These are phyloP conservation scores for Ophion costatus DNA, from an alignment of 2,888 invertebrate genomes.

Conservation along the genomic window DNA sequence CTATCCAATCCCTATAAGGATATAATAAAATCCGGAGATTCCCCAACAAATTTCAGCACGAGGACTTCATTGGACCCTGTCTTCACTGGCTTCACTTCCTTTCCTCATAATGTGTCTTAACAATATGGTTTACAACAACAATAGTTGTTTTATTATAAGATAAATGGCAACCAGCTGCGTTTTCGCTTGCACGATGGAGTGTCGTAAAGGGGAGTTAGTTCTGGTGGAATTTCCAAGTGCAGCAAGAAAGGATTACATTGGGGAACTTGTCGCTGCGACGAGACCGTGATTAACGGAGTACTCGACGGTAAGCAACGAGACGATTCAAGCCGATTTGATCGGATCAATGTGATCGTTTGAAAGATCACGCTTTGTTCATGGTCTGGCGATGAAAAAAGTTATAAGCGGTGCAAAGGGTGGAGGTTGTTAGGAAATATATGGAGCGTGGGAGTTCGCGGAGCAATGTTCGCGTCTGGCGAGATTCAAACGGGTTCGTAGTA, in stretches of 20 bases:
- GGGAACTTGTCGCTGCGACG: not conserved
- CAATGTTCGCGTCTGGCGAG: constrained; percentile 35
- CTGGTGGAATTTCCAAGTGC: not conserved
- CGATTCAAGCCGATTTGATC: not conserved
- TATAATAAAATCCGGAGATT: too few relatives aligned
- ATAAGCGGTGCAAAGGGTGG: not conserved
- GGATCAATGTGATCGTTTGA: not conserved
- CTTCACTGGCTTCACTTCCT: too few relatives aligned
- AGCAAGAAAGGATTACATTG: not conserved
- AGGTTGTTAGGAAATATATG: not conserved
- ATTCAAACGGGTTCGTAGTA: constrained; percentile 74
- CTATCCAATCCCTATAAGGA: too few relatives aligned
- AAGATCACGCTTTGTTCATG: not conserved
- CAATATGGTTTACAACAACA: not conserved
- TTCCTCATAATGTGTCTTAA: not conserved
- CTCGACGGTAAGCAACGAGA: not conserved
- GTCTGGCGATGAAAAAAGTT: not conserved
- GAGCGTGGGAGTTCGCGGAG: constrained; percentile 46
- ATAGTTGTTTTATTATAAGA: not conserved
- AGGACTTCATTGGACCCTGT: too few relatives aligned
- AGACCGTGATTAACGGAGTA: not conserved
- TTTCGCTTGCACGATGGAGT: not conserved
- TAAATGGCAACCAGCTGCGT: not conserved
- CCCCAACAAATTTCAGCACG: not conserved
- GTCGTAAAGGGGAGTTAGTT: not conserved